phyloP scores from a whole-genome alignment of 92 coral and sea anemone genomes.

The Virgularia gustaviana region DNA sequence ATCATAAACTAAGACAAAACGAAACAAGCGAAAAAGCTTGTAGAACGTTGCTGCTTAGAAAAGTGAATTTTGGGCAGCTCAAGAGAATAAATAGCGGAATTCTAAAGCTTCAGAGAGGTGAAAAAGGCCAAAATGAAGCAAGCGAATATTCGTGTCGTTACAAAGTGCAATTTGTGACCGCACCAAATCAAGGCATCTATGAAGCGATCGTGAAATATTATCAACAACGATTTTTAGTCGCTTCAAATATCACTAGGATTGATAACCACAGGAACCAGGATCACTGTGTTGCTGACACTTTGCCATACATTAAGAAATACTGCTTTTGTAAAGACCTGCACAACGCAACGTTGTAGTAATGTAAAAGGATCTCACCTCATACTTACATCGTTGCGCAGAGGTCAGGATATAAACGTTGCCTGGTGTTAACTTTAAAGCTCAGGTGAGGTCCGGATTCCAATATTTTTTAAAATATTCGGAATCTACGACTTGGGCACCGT shows the following conservation, averaged over 20 bases:
- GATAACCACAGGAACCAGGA: slow-evolving; percentile 61
- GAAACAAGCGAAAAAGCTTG: slow-evolving; percentile 35
- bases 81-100: slow-evolving; percentile 70
- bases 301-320: slow-evolving; percentile 61
- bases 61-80: slow-evolving; percentile 55
- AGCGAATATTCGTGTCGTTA: slow-evolving; percentile 47
- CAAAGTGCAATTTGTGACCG: slow-evolving; percentile 70
- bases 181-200: slow-evolving; percentile 64
- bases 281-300: slow-evolving; percentile 46
- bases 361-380: not conserved
- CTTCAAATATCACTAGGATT: slow-evolving; percentile 57
- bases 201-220: slow-evolving; percentile 68
- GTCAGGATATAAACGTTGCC: no score
- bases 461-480: no score
- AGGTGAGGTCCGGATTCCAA: no score
- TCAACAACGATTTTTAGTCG: slow-evolving; percentile 39
- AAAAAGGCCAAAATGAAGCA: no score
- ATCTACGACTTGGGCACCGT: no score
- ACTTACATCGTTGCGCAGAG: not conserved
- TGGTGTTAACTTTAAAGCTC: no score
- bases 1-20: slow-evolving; percentile 42
- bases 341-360: not conserved
- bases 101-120: slow-evolving; percentile 48
- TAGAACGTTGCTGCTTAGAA: slow-evolving; percentile 48
- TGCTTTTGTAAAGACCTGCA: slow-evolving; percentile 59